Conservation (phyloP, 2,113 vertebrate genomes). For the Rhodinocichla rosea region DNA sequence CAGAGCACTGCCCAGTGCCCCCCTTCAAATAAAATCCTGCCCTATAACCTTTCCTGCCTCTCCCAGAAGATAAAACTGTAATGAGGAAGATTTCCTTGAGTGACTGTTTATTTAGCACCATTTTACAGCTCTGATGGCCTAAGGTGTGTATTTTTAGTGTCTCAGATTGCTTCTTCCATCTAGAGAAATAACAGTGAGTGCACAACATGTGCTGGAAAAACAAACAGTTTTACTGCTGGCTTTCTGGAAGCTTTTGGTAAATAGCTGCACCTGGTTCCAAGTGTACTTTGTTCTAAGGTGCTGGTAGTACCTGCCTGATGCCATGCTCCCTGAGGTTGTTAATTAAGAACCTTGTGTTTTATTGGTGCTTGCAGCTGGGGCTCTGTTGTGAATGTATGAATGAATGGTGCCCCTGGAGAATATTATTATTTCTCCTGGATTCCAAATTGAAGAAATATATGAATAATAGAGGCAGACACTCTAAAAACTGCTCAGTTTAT, state of each 20-base stretch:
- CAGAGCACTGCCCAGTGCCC: neutral
- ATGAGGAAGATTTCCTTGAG: neutral
- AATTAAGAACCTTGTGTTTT: neutral
- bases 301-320: neutral
- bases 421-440: neutral
- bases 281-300: neutral
- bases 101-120: neutral
- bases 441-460: neutral
- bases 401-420: neutral
- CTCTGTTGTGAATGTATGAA: neutral
- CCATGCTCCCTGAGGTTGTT: neutral
- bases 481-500: neutral
- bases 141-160: neutral
- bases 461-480: neutral
- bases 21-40: neutral
- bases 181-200: neutral
- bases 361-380: neutral
- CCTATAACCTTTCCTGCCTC: neutral
- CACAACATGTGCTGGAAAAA: neutral
- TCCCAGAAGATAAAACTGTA: neutral
- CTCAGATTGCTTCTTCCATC: neutral
- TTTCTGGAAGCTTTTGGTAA: conserved; percentile 27
- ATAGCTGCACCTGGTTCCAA: neutral
- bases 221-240: neutral
- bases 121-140: neutral